phyloP scores from a whole-genome alignment of 1,140 invertebrate species.

The Lamellibrachia luymesi region DNA sequence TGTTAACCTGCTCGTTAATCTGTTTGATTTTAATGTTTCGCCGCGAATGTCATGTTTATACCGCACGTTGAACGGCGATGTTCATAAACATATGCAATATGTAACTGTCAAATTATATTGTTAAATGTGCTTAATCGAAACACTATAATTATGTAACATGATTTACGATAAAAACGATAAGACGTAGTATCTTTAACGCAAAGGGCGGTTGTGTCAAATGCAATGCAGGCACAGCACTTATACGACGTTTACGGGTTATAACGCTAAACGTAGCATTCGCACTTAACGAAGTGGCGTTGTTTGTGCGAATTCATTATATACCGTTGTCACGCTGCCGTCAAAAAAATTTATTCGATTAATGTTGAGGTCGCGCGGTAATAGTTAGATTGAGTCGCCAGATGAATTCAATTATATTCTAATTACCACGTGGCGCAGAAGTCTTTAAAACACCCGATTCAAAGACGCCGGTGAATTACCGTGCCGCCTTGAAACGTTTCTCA shows the following conservation, averaged over 20 bases:
- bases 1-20: too few relatives aligned
- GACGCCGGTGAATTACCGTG: neutral
- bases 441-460: neutral
- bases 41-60: too few relatives aligned
- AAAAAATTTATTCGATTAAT: neutral
- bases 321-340: neutral
- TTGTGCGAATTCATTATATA: neutral
- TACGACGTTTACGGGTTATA: neutral
- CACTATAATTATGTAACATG: neutral
- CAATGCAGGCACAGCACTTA: neutral
- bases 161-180: neutral
- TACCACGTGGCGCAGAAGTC: neutral
- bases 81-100: neutral
- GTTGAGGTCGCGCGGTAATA: neutral
- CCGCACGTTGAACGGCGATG: neutral
- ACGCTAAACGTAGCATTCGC: neutral
- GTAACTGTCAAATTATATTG: neutral
- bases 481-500: neutral
- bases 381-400: constrained; percentile 4
- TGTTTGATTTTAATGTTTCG: too few relatives aligned
- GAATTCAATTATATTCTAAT: neutral
- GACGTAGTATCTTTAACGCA: neutral
- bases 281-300: neutral
- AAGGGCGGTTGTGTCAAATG: neutral
- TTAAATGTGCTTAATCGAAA: neutral